Evolutionary conservation across 2,888 invertebrate genomes (phyloP), one percentile per base, ranked within the genome.

Genomic region (Crepidodera aurea): DNA sequence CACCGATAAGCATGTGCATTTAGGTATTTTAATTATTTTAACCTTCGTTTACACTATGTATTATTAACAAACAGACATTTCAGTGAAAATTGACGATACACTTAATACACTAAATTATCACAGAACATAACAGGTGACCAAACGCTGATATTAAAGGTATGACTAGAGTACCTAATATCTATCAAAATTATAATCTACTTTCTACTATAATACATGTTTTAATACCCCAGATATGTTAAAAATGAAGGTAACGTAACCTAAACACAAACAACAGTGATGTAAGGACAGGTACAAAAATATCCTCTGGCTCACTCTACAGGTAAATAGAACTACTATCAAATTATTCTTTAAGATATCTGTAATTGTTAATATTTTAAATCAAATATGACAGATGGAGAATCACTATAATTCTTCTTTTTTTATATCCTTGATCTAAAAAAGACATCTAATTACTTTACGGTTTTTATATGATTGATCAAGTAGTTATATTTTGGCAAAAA

Each of bases 201-300:
- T 69, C 70, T 69, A 70, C 64, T 64, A 66, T 68, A 59, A 68
- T 66, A 60, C 54, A 56, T 57, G 60, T 50, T n/a, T 40, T 55
- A 69, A 71, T 67, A 65, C 62, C 57, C 62, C 66, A 67, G 67
- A 68, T 67, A 71, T 69, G 66, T 65, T 68, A 69, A 70, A 71
- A 69, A 68, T 50, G 54, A 57, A 57, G 44, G 48, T 57, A 57
- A 57, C 63, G 54, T 68, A 68, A 68, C 57, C 66, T 63, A 59
- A 60, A 63, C 62, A 65, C 60, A 63, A 61, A 63, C 60, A 59
- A 55, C 19, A 62, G 50, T 68, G 67, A 68, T 59, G 65, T 68
- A 68, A 68, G 51, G 63, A 57, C 60, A 57, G 19, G 15, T 54
- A 42, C n/a, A 42, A 18, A n/a, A 42, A n/a, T 3, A 8, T 2